These are phyloP conservation scores for Dryomyza anilis DNA, from an alignment of 2,888 invertebrate genomes.

Conservation along the genomic window DNA sequence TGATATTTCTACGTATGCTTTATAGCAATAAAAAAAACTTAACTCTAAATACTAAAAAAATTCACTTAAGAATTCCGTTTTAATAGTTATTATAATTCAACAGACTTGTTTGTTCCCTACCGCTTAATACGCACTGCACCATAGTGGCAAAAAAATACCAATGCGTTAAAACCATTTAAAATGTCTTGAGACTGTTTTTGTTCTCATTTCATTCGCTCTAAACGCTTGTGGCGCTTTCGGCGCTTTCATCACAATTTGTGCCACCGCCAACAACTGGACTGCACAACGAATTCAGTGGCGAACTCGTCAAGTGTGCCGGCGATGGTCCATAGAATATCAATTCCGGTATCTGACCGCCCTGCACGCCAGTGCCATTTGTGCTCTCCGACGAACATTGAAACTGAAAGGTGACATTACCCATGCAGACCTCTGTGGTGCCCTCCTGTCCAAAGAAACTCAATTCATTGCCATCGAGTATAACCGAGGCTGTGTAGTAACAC, in stretches of 20 bases:
- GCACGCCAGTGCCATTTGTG: constrained; percentile 96
- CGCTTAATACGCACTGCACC: constrained; percentile 38
- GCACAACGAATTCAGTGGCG: constrained; percentile 57
- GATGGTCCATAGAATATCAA: constrained; percentile 92
- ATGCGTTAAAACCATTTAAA: constrained; percentile 13
- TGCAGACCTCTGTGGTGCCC: constrained; percentile 91
- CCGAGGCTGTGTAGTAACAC: constrained; percentile 94
- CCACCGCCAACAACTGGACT: constrained; percentile 47
- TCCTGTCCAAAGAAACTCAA: constrained; percentile 97
- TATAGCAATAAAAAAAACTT: no score
- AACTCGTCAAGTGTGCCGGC: constrained; percentile 59
- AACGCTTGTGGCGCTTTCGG: constrained; percentile 41
- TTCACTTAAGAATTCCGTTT: no score
- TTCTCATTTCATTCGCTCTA: constrained; percentile 31
- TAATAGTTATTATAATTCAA: constrained; percentile 18
- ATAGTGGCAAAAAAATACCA: constrained; percentile 37
- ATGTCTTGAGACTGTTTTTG: constrained; percentile 3
- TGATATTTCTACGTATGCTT: no score
- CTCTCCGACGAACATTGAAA: constrained; percentile 97
- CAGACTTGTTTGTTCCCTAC: constrained; percentile 26
- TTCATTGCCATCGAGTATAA: constrained; percentile 90
- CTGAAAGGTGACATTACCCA: constrained; percentile 93
- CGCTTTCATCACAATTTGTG: constrained; percentile 40
- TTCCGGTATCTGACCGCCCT: constrained; percentile 97
- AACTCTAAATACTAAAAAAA: no score